Evolutionary conservation across 2,888 invertebrate species (phyloP), one percentile per base, ranked within the genome.

Genomic region (Leptodirus hochenwartii): DNA sequence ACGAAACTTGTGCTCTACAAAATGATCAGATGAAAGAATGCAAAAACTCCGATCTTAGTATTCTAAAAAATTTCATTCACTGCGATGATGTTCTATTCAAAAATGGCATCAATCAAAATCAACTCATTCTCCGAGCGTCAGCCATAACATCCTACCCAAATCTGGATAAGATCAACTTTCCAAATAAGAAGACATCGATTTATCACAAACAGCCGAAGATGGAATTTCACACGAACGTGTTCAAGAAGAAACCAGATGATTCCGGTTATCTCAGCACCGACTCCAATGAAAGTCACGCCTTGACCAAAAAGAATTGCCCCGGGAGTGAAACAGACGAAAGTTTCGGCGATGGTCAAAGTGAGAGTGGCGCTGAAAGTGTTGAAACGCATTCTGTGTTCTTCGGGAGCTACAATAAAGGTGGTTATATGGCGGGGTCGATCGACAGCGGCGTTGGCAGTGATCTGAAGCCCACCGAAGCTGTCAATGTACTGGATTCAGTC

Each of bases 301-400:
- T 22, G 2, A 23, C 27, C 15, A 57, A 59, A 42, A 54, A 58
- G 42, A 58, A 55, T 10, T 15, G 30, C 5, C 22, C 15, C 50
- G 61, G 41, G 43, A 69, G 78, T 53, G 79, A 69, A 45, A 79
- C 79, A 36, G 81, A 79, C 36, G 80, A 80, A 47, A 76, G 74
- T n/a, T 37, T 43, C 8, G 74, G 73, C 20, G 81, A 81, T 47
- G 82, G 76, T 5, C 68, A 78, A 37, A 81, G 82, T 56, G 84
- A 84, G 56, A 84, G 82, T 14, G 84, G 84, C 1, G 84, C 78
- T 3, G 84, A 84, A 49, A 84, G 82, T 56, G 62, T 82, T 15
- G 84, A 81, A 46, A 84, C 84, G 1, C 81, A 84, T 56, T 84
- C 82, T 3, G 82, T 84, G 22, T 78, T 81, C 48, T 82, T 81